phyloP scores from a whole-genome alignment of 2,113 vertebrate species.

The Anas platyrhynchos region DNA sequence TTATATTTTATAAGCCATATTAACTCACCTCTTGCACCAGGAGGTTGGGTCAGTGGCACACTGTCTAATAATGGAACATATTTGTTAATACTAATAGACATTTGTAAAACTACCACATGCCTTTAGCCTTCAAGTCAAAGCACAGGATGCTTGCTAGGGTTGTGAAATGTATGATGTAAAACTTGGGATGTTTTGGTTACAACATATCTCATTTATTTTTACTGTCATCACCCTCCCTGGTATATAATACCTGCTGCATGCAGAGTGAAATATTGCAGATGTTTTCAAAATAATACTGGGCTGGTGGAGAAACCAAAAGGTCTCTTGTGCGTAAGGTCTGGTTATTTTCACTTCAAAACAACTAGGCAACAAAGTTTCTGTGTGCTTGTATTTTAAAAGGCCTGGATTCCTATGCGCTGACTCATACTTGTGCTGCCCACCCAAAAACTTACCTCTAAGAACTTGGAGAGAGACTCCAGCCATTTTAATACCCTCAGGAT shows the following conservation, averaged over 20 bases:
- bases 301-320: conserved; percentile 66
- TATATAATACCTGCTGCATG: conserved; percentile 70
- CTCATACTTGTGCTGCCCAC: conserved; percentile 49
- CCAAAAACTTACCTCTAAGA: conserved; percentile 46
- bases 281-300: conserved; percentile 72
- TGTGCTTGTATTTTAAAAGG: conserved; percentile 57
- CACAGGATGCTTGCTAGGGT: conserved; percentile 59
- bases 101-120: conserved; percentile 63
- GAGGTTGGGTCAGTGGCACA: conserved; percentile 44
- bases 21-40: conserved; percentile 61
- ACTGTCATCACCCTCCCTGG: conserved; percentile 70
- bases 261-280: conserved; percentile 74
- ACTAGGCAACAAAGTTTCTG: conserved; percentile 53
- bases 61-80: conserved; percentile 66
- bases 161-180: conserved; percentile 73
- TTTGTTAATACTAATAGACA: conserved; percentile 58
- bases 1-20: conserved; percentile 47
- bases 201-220: conserved; percentile 77
- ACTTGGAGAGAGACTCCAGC: conserved; percentile 5
- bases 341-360: conserved; percentile 70
- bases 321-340: conserved; percentile 50
- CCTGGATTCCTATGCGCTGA: conserved; percentile 38
- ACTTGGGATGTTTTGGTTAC: conserved; percentile 69
- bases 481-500: conserved; percentile 43
- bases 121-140: conserved; percentile 53